Evolutionary conservation across 2,797 vertebrate species (phyloP), one percentile per base, ranked within the genome.

Genomic region (Glyptemys insculpta): DNA sequence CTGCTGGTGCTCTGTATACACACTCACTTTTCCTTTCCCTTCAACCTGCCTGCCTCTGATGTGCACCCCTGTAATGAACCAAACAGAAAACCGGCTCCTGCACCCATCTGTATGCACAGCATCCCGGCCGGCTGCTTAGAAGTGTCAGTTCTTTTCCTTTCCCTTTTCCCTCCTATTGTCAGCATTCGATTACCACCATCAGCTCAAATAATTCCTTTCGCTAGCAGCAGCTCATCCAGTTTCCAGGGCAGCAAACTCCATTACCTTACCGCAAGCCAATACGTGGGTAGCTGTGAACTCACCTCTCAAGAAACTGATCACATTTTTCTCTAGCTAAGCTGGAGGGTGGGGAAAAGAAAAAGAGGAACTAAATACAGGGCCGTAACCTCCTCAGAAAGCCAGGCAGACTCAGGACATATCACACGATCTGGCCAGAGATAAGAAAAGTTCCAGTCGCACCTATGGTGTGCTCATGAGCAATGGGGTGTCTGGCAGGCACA

Each of bases 141-240:
- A 52, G 53, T 83, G 81, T 54, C 27, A 3, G 87, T 53, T 54
- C 78, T 81, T 87, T 79, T 93, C 44, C 84, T 85, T 88, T 76
- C 68, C 68, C 12, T 4, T 87, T 95, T 88, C 81, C 88, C 68
- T 90, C 90, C 82, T 85, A 34, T 89, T 85, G 87, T 89, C 65
- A 44, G 57, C 34, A 88, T 94, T 90, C 50, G 14, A 88, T 91
- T 96, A 92, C 94, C 85, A 56, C 79, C 41, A 94, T 91, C 50
- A 1, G 85, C 83, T 94, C 92, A 91, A 94, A 92, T 95, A 87
- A 94, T 87, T 91, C 62, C 91, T 92, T 89, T 83, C 44, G 50
- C 86, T 31, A 85, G 68, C 82, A 93, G 47, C 2, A 86, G 88
- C 34, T 91, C 81, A 84, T 90, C 88, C 47, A 57, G 89, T 93